Percentiles rank a stretch among this genome's conserved stretches.
Evolutionary conservation across 30 jellyfish, hydroid and myxozoan species (phyloP).

Genomic region (Pseudorhiza aurosa): DNA sequence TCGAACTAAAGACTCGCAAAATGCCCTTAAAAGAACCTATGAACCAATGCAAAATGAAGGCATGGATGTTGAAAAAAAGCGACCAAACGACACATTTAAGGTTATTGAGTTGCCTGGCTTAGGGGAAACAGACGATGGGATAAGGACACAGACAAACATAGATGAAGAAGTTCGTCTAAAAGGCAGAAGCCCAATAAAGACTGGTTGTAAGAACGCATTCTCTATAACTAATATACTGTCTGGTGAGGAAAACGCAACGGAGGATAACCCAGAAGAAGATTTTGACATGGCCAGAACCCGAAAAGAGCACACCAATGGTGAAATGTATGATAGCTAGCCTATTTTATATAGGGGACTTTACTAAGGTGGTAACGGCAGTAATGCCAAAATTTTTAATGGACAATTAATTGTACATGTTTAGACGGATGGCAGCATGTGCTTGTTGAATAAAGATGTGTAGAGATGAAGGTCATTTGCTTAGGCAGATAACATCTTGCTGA

Average conservation of each 20-base stretch:
- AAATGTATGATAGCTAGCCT: constrained; percentile 1
- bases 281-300: background rate
- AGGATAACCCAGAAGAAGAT: background rate
- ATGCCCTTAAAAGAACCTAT: background rate
- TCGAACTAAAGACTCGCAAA: background rate
- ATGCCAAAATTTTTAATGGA: too few species aligned
- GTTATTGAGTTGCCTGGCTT: background rate
- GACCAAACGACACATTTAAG: constrained; percentile 13
- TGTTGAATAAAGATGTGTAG: too few species aligned
- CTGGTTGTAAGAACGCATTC: constrained; percentile 30
- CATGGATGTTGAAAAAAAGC: constrained; percentile 13
- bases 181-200: constrained; percentile 17
- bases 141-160: constrained; percentile 12
- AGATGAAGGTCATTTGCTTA: too few species aligned
- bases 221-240: constrained; percentile 36
- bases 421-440: too few species aligned
- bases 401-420: too few species aligned
- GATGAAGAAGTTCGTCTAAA: constrained; percentile 2
- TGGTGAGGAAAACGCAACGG: background rate
- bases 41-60: background rate
- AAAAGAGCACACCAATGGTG: constrained; percentile 50
- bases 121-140: background rate
- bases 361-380: background rate
- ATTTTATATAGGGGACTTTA: background rate
- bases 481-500: too few species aligned